phyloP scores from a whole-genome alignment of 1,140 invertebrate genomes.

The Medauroidea extradentata region DNA sequence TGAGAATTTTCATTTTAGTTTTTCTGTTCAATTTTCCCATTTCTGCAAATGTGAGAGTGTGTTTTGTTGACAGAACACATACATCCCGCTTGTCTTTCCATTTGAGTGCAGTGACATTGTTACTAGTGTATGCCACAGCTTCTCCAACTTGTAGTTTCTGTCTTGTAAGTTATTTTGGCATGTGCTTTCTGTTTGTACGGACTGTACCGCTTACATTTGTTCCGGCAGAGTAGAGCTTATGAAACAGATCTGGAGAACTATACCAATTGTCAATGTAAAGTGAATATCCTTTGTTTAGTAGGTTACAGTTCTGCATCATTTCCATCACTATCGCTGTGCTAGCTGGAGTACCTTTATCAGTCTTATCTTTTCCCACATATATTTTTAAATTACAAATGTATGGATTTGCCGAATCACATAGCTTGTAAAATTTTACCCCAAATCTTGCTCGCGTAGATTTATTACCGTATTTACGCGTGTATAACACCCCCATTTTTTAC shows the following conservation, averaged over 20 bases:
- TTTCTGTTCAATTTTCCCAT: neutral
- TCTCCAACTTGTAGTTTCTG: neutral
- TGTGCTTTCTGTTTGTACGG: constrained; percentile 8
- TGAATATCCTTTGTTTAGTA: constrained; percentile 7
- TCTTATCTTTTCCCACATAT: neutral
- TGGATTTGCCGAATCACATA: neutral
- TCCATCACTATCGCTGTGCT: neutral
- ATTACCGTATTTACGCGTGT: too few species aligned
- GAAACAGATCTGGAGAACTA: constrained; percentile 7
- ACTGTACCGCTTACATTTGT: constrained; percentile 11
- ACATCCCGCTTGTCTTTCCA: constrained; percentile 1
- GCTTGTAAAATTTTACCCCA: constrained; percentile 2
- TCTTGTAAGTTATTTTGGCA: constrained; percentile 1
- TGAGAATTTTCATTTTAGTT: constrained; percentile 1
- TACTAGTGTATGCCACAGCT: neutral
- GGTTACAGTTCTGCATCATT: neutral
- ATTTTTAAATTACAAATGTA: neutral
- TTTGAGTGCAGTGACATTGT: neutral
- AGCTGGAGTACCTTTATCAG: neutral
- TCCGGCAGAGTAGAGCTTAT: neutral
- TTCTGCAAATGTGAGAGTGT: neutral
- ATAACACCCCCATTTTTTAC: too few species aligned
- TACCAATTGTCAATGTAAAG: constrained; percentile 15
- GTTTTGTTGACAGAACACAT: neutral
- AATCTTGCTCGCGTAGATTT: neutral